Base-by-base conservation (phyloP, 2,113 vertebrate genomes). In the Vulpes lagopus region DNA sequence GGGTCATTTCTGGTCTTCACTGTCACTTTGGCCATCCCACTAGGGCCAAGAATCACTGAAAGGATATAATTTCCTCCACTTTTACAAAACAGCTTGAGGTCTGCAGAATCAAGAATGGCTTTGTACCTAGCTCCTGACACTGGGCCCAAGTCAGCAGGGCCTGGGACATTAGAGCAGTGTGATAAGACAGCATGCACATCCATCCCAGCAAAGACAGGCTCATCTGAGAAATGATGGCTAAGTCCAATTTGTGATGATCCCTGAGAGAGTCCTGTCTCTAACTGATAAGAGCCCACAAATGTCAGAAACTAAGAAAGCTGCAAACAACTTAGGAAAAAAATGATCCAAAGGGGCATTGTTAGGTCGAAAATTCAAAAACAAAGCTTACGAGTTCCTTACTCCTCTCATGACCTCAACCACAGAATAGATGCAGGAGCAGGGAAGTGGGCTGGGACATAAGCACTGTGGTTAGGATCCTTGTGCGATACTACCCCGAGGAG, bases 61-160 rank as follows among this genome's bases (percentile, higher is more conserved):
- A 94, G 15, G n/a, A 94, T 81, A 43, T 59, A 59, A 35, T 90
- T 81, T 65, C 74, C 81, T 87, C n/a, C 22, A 93, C 17, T 96
- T 82, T 73, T 83, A 6, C 59, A 64, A 97, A 96, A 4, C 51
- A 69, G 15, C 32, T 30, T 62, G 84, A 81, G 11, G 38, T 64
- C 60, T 19, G 3, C 53, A 95, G 53, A 93, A 64, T 59, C 53
- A 73, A 53, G n/a, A 38, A 32, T 9, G 2, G 8, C 27, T 76
- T 71, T 51, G 15, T 12, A 7, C 59, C 11, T 23, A 22, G 35
- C n/a, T 79, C 19, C 62, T 57, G 65, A 43, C 12, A 65, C 71
- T 30, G 15, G 69, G 57, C 38, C 55, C 32, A 51, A 53, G 51
- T 49, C 38, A 38, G 4, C 38, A 62, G n/a, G 22, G 32, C 22